Evolutionary conservation across 2,888 invertebrate species (phyloP).

Genomic region (Thera obeliscata): DNA sequence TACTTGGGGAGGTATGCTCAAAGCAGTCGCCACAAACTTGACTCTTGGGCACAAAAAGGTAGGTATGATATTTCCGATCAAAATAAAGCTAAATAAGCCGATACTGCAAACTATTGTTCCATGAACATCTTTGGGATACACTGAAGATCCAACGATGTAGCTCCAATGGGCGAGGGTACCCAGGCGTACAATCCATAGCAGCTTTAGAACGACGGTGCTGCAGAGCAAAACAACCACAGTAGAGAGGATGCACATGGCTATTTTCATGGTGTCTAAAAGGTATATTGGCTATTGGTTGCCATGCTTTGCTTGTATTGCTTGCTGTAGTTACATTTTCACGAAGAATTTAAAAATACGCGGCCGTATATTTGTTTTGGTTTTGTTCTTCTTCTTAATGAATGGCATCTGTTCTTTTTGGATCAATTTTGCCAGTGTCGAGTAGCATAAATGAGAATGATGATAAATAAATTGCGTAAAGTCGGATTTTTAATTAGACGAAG

Average conservation of each 20-base stretch:
- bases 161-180: constrained; percentile 66
- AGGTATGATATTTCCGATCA: constrained; percentile 55
- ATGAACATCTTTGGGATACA: constrained; percentile 50
- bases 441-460: too few species aligned
- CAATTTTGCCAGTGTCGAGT: too few species aligned
- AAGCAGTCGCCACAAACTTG: constrained; percentile 52
- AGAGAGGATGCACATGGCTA: constrained; percentile 49
- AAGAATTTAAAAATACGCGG: background rate
- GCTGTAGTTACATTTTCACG: constrained; percentile 3
- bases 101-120: constrained; percentile 47
- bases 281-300: background rate
- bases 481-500: too few species aligned
- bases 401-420: too few species aligned
- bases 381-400: background rate
- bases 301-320: background rate
- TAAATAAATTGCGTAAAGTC: too few species aligned
- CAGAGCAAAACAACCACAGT: constrained; percentile 43
- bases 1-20: constrained; percentile 64
- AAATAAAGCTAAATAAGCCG: constrained; percentile 53
- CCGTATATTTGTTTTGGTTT: constrained; percentile 16
- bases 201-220: constrained; percentile 46
- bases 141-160: constrained; percentile 55
- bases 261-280: constrained; percentile 26
- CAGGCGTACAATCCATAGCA: constrained; percentile 57
- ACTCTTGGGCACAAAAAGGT: constrained; percentile 54